A percentile compares a stretch with the other conserved stretches of the same genome.
phyloP scores from a whole-genome alignment of 2,797 vertebrate genomes.

The Sternotherus odoratus region DNA sequence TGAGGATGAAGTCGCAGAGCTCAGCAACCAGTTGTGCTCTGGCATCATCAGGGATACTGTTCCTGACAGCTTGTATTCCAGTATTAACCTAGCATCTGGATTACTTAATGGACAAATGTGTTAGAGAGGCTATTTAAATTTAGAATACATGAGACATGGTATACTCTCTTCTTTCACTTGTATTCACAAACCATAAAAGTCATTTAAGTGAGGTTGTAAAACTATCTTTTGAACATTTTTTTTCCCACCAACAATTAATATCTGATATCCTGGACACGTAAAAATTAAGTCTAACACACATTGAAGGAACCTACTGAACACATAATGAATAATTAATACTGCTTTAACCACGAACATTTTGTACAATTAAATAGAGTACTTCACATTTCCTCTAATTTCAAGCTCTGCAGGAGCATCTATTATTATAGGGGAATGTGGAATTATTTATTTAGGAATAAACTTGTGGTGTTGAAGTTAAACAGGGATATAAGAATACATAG shows the following conservation, averaged over 20 bases:
- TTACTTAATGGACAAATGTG: constrained; percentile 19
- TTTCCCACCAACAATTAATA: constrained; percentile 24
- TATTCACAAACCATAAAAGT: constrained; percentile 17
- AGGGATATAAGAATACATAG: not conserved
- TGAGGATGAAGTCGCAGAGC: no score
- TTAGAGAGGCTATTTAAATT: not conserved
- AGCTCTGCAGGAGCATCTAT: not conserved
- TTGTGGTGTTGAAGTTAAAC: not conserved
- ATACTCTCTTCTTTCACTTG: constrained; percentile 33
- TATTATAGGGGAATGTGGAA: not conserved
- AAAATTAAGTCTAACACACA: not conserved
- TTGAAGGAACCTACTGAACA: not conserved
- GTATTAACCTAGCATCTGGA: constrained; percentile 25
- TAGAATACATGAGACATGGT: not conserved
- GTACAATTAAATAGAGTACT: constrained; percentile 1
- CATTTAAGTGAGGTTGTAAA: constrained; percentile 18
- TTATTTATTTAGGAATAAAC: constrained; percentile 35
- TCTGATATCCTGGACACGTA: not conserved
- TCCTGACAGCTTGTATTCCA: no score
- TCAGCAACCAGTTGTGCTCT: no score
- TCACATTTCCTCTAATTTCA: constrained; percentile 15
- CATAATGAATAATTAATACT: constrained; percentile 27
- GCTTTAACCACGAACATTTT: constrained; percentile 30
- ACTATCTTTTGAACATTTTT: not conserved
- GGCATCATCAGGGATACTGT: no score